Evolutionary conservation across 1,140 invertebrate species (phyloP), one percentile per base, ranked within the genome.

Genomic region (Heliconius eleuchia): DNA sequence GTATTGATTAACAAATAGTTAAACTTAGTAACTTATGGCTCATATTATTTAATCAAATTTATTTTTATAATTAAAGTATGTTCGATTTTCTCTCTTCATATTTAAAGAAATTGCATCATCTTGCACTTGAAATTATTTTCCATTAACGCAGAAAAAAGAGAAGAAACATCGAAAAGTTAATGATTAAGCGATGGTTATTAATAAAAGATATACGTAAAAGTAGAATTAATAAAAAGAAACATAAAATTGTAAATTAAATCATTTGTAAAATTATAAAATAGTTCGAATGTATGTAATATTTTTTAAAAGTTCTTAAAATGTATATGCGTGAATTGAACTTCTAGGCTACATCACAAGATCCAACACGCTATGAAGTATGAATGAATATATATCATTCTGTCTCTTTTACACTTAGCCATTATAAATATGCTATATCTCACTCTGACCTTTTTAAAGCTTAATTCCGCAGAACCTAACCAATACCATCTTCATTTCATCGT

Each of bases 51-150:
- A 46, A 46, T 46, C 13, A 55, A 55, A 55, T 55, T 55, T 55
- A n/a, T 52, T 16, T 46, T 46, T 46, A 46, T 46, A 52, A 52
- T 52, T 52, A 52, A 52, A 52, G 16, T 18, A 52, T 16, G 55
- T 37, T 75, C 7, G 70, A 60, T 42, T 30, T 78, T 27, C 34
- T 77, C 34, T 19, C 60, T 30, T 66, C 60, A 66, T 66, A 27
- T 66, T 66, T 16, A 13, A 66, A 66, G 27, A 30, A 30, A 13
- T 66, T 66, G 60, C 60, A 66, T 66, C 60, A 66, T 30, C 60
- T 66, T n/a, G 11, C 7, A 27, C 23, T 66, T 16, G 27, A 16
- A 30, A 13, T 13, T 13, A 27, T 13, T 30, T 66, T 66, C 60
- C 30, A 23, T 66, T 66, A 4, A 66, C 60, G 60, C 60, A 66